Evolutionary conservation across 2,797 vertebrate genomes (phyloP), one percentile per base, ranked within the genome.

Genomic region (Muscicapa comitata): DNA sequence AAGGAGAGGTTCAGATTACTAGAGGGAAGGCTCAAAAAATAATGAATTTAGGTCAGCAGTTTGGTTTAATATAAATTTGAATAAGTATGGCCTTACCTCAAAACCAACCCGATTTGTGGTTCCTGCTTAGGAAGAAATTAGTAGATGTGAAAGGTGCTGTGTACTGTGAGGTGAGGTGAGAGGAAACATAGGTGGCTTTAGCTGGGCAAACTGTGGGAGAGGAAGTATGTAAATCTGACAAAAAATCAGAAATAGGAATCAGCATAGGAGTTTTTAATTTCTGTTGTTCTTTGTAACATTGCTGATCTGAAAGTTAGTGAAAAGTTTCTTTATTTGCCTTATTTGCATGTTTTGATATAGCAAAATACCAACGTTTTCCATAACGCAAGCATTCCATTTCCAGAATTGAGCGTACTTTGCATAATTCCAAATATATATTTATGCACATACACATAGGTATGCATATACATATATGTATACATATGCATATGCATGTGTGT

Each of bases 401-500:
- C n/a, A 61, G 68, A 77, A 79, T 2, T 37, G 38, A 59, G 23
- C 33, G 59, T n/a, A n/a, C 13, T 54, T 66, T 43, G 40, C 31
- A 33, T 33, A 25, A 11, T 76, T 82, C 16, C 26, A 10, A 38
- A 38, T 45, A 45, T 8, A 23, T 50, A 31, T 33, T 25, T 45
- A 38, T 23, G 19, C 3, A 15, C 1, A 21, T 3, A n/a, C 6
- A 26, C 23, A 11, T 20, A 25, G 15, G 24, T 5, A 38, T 38
- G 19, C 3, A 15, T 1, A 21, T 3, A n/a, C 8, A 26, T 28
- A 11, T 17, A 25, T 9, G 24, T 5, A 15, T 6, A 24, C 4
- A 13, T 14, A 5, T 10, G 2, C 11, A 17, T 25, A 13, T 23
- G 10, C 8, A 35, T 42, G 11, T 23, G 23, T 45, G 21, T 45